Evolutionary conservation across 2,797 vertebrate genomes (phyloP).

Genomic region (Anguilla marmorata): DNA sequence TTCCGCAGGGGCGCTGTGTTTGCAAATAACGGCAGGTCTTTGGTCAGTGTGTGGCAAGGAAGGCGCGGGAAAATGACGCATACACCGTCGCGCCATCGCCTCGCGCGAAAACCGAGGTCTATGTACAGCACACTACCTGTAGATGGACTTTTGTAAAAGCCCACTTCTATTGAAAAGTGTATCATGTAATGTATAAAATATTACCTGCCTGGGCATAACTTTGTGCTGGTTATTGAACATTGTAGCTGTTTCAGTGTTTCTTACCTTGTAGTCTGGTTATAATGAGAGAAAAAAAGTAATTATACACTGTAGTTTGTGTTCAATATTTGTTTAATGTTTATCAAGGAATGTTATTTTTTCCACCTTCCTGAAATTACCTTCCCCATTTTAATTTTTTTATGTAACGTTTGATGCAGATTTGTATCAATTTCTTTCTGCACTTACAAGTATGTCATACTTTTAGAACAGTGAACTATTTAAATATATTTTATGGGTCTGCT

Average conservation of each 20-base stretch:
- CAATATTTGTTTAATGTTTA: conserved; percentile 82
- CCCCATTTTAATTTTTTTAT: conserved; percentile 55
- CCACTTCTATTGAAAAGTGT: conserved; percentile 86
- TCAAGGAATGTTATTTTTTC: conserved; percentile 80
- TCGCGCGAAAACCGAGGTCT: conserved; percentile 75
- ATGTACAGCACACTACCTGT: conserved; percentile 88
- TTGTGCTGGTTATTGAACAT: conserved; percentile 84
- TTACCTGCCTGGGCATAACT: conserved; percentile 88
- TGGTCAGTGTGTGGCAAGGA: conserved; percentile 44
- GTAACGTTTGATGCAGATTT: conserved; percentile 73
- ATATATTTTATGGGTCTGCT: conserved; percentile 27
- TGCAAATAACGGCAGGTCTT: conserved; percentile 62
- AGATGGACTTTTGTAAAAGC: conserved; percentile 82
- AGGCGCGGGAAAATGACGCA: conserved; percentile 39
- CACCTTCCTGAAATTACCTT: conserved; percentile 56
- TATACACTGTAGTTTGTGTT: conserved; percentile 83
- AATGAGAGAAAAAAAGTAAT: conserved; percentile 75
- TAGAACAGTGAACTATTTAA: conserved; percentile 37
- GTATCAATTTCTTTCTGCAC: conserved; percentile 71
- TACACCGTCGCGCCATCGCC: conserved; percentile 43
- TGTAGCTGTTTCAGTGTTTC: conserved; percentile 86
- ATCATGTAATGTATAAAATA: conserved; percentile 84
- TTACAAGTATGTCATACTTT: conserved; percentile 68
- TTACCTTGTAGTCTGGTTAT: conserved; percentile 82
- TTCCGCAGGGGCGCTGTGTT: conserved; percentile 67